These are phyloP conservation scores for Indri indri DNA, from an alignment of 2,113 vertebrate genomes.

Conservation along the genomic window DNA sequence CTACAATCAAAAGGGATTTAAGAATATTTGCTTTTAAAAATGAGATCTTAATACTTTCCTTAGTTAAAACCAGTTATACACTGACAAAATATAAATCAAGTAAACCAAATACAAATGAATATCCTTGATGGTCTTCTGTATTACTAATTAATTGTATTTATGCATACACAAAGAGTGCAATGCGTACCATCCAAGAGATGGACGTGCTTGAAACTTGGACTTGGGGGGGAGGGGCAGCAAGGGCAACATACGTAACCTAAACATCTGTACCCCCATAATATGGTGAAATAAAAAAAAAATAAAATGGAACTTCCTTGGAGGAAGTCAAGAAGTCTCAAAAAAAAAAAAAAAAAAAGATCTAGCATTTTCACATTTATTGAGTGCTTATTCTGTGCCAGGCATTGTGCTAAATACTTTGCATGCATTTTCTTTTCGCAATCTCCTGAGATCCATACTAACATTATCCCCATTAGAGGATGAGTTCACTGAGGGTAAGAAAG, in stretches of 20 bases:
- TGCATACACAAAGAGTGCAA: no score
- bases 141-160: background rate
- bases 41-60: background rate
- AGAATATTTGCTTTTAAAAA: conserved; percentile 2
- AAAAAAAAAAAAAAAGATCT: no score
- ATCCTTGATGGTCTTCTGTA: background rate
- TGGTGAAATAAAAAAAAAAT: no score
- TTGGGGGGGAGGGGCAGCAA: no score
- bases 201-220: no score
- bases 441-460: background rate
- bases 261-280: no score
- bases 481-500: background rate
- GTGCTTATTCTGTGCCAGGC: background rate
- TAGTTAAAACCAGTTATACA: background rate
- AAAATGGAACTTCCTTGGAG: no score
- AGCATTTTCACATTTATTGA: background rate
- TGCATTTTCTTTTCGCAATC: background rate
- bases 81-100: background rate
- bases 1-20: conserved; percentile 78
- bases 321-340: no score
- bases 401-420: background rate
- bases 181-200: no score
- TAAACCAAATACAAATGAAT: background rate
- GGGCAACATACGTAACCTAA: no score
- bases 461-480: background rate